phyloP scores from a whole-genome alignment of 2,888 invertebrate genomes.

The Trichogramma dendrolimi region DNA sequence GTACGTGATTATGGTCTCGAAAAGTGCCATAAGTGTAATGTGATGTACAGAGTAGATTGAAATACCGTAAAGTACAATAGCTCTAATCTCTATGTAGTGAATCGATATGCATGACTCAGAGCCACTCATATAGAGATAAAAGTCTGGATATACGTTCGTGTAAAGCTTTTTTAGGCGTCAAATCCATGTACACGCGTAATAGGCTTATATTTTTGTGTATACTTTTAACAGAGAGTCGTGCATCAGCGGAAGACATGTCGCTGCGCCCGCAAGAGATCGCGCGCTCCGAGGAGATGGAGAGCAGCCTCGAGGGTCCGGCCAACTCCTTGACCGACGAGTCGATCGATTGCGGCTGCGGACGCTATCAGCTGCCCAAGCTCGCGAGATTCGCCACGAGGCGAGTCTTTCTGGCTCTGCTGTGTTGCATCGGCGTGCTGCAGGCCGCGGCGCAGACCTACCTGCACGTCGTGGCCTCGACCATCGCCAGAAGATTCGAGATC shows the following conservation, averaged over 20 bases:
- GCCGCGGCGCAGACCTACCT: conserved; percentile 44
- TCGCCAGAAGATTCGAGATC: conserved; percentile 45
- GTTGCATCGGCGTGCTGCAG: conserved; percentile 44
- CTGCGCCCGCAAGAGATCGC: conserved; percentile 43
- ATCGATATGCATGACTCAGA: no score
- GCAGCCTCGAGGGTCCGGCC: conserved; percentile 44
- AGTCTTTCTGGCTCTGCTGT: conserved; percentile 41
- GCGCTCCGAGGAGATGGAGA: conserved; percentile 43
- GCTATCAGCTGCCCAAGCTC: conserved; percentile 43
- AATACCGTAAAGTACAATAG: no score
- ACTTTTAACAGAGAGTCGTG: conserved; percentile 22
- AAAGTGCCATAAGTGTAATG: no score
- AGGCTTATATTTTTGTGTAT: no score
- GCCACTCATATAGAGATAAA: no score
- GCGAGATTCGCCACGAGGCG: conserved; percentile 46
- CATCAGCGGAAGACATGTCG: conserved; percentile 36
- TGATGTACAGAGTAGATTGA: no score
- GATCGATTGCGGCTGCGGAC: conserved; percentile 48
- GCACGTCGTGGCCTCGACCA: conserved; percentile 39
- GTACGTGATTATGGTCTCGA: no score
- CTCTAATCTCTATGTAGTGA: no score
- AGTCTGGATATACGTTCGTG: no score
- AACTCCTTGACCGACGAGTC: conserved; percentile 45
- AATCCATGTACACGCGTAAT: neutral
- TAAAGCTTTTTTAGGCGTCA: no score